These are phyloP conservation scores for Lapara coniferarum DNA, from an alignment of 2,888 invertebrate genomes.

Conservation along the genomic window DNA sequence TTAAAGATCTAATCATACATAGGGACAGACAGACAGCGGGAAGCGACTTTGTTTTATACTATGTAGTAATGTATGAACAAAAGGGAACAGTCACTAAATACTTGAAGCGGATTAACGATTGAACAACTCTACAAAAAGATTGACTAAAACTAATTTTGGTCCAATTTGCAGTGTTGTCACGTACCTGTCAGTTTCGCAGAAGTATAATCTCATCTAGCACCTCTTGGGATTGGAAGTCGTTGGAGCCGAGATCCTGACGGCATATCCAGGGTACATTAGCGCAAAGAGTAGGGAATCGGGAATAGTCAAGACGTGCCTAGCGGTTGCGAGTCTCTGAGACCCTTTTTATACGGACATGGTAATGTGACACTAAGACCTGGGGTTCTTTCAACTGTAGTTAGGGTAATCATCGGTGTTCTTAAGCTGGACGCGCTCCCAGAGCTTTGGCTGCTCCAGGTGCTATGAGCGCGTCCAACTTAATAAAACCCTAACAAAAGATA, in stretches of 20 bases:
- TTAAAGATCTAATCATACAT: too few relatives aligned
- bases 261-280: constrained; percentile 34
- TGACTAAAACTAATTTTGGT: constrained; percentile 25
- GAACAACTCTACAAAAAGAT: constrained; percentile 5
- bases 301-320: constrained; percentile 20
- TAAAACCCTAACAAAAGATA: too few relatives aligned
- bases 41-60: too few relatives aligned
- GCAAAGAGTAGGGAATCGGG: constrained; percentile 28
- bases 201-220: constrained; percentile 45
- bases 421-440: too few relatives aligned
- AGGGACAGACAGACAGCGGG: too few relatives aligned
- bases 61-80: too few relatives aligned
- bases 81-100: not conserved
- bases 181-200: constrained; percentile 46
- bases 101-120: not conserved
- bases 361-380: too few relatives aligned
- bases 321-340: not conserved
- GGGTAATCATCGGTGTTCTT: too few relatives aligned
- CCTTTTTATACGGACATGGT: not conserved
- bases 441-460: too few relatives aligned
- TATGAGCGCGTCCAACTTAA: too few relatives aligned
- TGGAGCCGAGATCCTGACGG: constrained; percentile 38
- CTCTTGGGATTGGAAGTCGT: constrained; percentile 42
- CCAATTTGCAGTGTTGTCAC: constrained; percentile 42
- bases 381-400: too few relatives aligned